These are phyloP conservation scores for Lepidurus arcticus DNA, from an alignment of 1,140 invertebrate genomes.

Conservation along the genomic window DNA sequence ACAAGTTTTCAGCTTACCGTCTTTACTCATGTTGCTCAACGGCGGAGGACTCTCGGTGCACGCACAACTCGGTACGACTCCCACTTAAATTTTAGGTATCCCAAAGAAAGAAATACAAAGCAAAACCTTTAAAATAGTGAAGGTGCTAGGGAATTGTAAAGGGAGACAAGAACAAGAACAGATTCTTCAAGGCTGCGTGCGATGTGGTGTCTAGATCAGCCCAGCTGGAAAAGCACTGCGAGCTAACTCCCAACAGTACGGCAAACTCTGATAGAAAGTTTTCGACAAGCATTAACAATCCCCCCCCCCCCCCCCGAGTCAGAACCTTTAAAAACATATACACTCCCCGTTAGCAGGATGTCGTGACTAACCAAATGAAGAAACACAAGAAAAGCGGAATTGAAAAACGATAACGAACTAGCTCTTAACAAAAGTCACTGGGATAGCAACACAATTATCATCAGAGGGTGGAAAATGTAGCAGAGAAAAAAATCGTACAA, in stretches of 20 bases:
- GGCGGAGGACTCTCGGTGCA: not conserved
- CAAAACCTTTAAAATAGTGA: not conserved
- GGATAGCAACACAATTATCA: too few relatives aligned
- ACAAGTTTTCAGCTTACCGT: not conserved
- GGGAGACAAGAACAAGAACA: not conserved
- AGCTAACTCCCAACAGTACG: not conserved
- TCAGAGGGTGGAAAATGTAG: too few relatives aligned
- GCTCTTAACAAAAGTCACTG: too few relatives aligned
- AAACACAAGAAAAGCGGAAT: not conserved
- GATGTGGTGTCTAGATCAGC: not conserved
- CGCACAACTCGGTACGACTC: conserved; percentile 1
- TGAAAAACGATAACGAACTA: too few relatives aligned
- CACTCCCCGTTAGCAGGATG: not conserved
- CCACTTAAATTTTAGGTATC: not conserved
- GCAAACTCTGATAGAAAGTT: not conserved
- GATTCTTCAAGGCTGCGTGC: not conserved
- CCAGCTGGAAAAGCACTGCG: not conserved
- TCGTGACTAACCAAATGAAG: not conserved
- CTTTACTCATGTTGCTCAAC: not conserved
- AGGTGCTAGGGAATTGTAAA: not conserved
- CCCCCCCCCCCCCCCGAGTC: not conserved
- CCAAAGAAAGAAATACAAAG: not conserved
- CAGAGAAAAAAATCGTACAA: too few relatives aligned
- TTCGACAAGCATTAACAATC: not conserved
- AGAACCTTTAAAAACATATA: not conserved